Base-by-base conservation (phyloP, 2,888 invertebrate genomes). In the Phalera bucephala region DNA sequence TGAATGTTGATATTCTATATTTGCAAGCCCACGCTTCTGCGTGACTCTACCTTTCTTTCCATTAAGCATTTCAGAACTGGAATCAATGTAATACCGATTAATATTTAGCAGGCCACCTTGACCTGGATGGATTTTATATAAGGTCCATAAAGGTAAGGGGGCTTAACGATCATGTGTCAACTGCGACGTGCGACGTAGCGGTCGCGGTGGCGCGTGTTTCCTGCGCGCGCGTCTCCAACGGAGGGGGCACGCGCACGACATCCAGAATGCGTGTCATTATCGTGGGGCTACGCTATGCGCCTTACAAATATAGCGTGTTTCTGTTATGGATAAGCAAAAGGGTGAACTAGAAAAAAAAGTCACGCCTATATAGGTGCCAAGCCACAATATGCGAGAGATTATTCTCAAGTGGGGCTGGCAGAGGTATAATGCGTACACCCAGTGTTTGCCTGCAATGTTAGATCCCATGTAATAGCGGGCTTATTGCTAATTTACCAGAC, bases 141-240 rank as follows among this genome's bases (percentile, higher is more conserved):
- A 68, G 65, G 68, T 64, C 64, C 55, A 62, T 71, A 63, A 66
- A 67, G 60, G 63, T 61, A 62, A 59, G 63, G 64, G 61, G 45
- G 46, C 57, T 52, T 40, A 37, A 48, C 42, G 44, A 48, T 36
- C 34, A 45, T 51, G 60, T 57, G 59, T 45, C 44, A 52, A 45
- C 40, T 38, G 37, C 19, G 15, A 29, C 19, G 15, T 11, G 46
- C 34, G 52, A 47, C 43, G 46, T 36, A 56, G 56, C 54, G 53
- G 56, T 56, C 39, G 52, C 52, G 68, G 69, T 71, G 73, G 74
- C 71, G 80, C 81, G 75, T 78, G 82, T 67, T 82, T 82, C 83
- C 84, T 82, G 86, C 77, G 75, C 58, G 61, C 52, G 64, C 73
- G 56, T 45, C 31, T 52, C 53, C 52, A 32, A 26, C 34, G 30